Conservation (phyloP, 1,140 invertebrate species). For the Centruroides sculpturatus region DNA sequence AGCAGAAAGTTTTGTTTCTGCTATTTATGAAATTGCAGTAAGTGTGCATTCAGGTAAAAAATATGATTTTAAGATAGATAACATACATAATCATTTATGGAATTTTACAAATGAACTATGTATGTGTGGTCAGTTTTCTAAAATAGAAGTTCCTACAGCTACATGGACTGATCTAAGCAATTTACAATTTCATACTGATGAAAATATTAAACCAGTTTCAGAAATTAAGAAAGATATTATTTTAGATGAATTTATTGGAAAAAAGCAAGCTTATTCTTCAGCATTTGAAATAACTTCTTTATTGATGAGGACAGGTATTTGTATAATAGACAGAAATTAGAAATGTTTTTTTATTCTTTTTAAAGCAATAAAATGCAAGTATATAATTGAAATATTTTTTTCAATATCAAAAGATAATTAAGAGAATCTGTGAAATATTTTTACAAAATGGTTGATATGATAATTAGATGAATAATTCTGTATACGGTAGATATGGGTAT, state of each 20-base stretch:
- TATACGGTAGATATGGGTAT: too few relatives aligned
- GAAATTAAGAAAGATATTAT: not conserved
- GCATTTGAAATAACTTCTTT: slow-evolving; percentile 5
- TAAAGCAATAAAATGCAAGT: not conserved
- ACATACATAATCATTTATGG: not conserved
- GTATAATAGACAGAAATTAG: not conserved
- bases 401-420: too few relatives aligned
- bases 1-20: not conserved
- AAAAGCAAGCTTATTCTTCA: not conserved
- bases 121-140: not conserved
- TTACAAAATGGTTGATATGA: too few relatives aligned
- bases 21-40: not conserved
- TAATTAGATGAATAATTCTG: too few relatives aligned
- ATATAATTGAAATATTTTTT: too few relatives aligned
- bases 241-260: slow-evolving; percentile 5
- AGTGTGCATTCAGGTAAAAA: not conserved
- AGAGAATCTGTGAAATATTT: too few relatives aligned
- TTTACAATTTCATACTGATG: too few relatives aligned
- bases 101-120: not conserved
- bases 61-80: slow-evolving; percentile 1
- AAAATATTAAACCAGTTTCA: too few relatives aligned
- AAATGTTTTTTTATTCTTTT: not conserved
- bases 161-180: too few relatives aligned
- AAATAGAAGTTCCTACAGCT: too few relatives aligned
- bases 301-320: slow-evolving; percentile 1